These are phyloP conservation scores for Zaprionus lachaisei DNA, from an alignment of 1,140 invertebrate species.

Conservation along the genomic window DNA sequence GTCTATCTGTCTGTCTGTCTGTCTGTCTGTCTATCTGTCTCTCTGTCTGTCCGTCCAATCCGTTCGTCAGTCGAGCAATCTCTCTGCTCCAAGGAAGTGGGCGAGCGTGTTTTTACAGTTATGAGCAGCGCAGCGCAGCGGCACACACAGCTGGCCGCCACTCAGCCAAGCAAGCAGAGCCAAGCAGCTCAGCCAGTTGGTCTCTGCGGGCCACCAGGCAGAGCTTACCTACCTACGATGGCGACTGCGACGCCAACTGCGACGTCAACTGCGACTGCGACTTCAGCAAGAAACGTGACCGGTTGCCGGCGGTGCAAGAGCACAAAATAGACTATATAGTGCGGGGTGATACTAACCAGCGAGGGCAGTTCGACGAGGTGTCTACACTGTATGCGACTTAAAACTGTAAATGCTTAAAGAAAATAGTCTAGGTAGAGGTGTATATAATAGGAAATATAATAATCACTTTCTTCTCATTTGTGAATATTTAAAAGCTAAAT, in stretches of 20 bases:
- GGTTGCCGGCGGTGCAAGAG: conserved; percentile 60
- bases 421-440: too few relatives aligned
- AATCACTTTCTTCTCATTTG: too few relatives aligned
- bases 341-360: conserved; percentile 18
- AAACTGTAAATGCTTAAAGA: neutral
- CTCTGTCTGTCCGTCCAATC: neutral
- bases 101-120: conserved; percentile 82
- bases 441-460: too few relatives aligned
- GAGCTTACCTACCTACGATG: conserved; percentile 13
- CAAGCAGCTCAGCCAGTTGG: conserved; percentile 25
- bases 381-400: too few relatives aligned
- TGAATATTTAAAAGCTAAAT: neutral
- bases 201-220: conserved; percentile 35
- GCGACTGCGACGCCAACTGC: conserved; percentile 16
- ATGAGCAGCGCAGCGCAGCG: conserved; percentile 38
- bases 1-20: neutral
- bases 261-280: conserved; percentile 29
- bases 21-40: neutral
- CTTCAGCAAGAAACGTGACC: conserved; percentile 64
- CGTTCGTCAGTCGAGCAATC: neutral
- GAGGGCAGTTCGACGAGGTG: conserved; percentile 12
- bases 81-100: conserved; percentile 64
- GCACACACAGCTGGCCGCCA: conserved; percentile 62
- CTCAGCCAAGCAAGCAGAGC: conserved; percentile 32
- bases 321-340: conserved; percentile 55